Percentiles rank a stretch among this genome's conserved stretches.
Evolutionary conservation across 1,140 invertebrate genomes (phyloP).

Genomic region (Cryptotermes secundus): DNA sequence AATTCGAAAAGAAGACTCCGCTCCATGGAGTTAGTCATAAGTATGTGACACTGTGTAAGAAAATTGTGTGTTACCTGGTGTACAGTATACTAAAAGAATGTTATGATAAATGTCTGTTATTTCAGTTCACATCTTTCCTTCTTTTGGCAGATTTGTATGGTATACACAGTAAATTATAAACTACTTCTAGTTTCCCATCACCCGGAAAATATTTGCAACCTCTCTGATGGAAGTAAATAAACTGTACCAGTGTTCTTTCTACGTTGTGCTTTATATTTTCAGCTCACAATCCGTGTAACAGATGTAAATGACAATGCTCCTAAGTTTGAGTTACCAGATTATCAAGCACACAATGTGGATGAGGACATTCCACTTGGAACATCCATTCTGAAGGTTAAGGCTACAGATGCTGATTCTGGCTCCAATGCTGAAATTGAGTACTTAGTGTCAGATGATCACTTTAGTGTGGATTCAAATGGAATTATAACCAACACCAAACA

Average conservation of each 20-base stretch:
- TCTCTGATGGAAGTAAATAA: neutral
- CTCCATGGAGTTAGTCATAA: no score
- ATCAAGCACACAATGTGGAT: conserved; percentile 92
- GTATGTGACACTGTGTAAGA: no score
- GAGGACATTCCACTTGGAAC: conserved; percentile 90
- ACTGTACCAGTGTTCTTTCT: neutral
- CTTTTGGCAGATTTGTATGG: no score
- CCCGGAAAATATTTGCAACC: no score
- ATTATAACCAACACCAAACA: conserved; percentile 92
- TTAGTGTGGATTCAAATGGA: conserved; percentile 86
- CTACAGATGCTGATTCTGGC: conserved; percentile 89
- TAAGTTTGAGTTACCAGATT: conserved; percentile 92
- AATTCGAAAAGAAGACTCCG: no score
- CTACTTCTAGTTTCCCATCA: no score
- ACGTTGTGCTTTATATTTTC: conserved; percentile 40
- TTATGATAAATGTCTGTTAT: no score
- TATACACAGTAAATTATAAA: no score
- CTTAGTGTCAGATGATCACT: conserved; percentile 88
- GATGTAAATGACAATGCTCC: conserved; percentile 94
- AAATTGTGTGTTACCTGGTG: no score
- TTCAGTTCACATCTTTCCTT: no score
- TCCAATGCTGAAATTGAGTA: conserved; percentile 93
- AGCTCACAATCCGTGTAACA: conserved; percentile 88
- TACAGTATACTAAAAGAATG: no score
- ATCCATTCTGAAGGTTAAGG: conserved; percentile 87